Evolutionary conservation across 2,113 vertebrate genomes (phyloP).

Genomic region (rat (Rattus norvegicus)): DNA sequence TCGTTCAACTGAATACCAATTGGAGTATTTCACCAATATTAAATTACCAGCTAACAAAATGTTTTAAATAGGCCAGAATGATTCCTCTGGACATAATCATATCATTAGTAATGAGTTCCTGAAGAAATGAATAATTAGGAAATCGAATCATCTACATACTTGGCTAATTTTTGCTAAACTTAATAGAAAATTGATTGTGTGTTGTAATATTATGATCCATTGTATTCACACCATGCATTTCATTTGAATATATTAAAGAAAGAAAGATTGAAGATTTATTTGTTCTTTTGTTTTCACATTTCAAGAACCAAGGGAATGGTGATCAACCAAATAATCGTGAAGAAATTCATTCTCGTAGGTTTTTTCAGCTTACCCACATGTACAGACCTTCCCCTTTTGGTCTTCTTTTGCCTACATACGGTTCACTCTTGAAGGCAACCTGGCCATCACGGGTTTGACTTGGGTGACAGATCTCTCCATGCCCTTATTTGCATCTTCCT

Average conservation of each 20-base stretch:
- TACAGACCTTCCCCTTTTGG: slow-evolving; percentile 10
- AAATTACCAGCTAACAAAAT: neutral
- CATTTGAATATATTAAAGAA: neutral
- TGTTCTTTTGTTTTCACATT: slow-evolving; percentile 42
- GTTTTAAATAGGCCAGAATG: neutral
- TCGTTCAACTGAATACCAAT: neutral
- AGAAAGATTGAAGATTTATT: neutral
- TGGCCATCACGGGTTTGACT: slow-evolving; percentile 74
- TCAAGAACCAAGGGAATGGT: neutral
- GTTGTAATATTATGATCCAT: neutral
- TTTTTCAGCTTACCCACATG: slow-evolving; percentile 48
- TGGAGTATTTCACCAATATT: neutral
- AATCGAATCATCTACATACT: neutral
- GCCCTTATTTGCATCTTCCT: slow-evolving; percentile 74
- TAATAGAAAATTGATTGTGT: neutral
- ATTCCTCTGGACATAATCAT: neutral
- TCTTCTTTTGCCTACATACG: slow-evolving; percentile 70
- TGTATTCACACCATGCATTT: neutral
- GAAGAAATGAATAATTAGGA: neutral
- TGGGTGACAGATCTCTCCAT: slow-evolving; percentile 65
- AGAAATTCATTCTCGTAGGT: slow-evolving; percentile 68
- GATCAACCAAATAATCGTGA: slow-evolving; percentile 33
- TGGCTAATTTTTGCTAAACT: neutral
- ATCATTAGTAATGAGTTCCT: neutral
- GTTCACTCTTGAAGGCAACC: slow-evolving; percentile 81